Conservation (phyloP, 2,888 invertebrate genomes). For the Ormyrus labotus region DNA sequence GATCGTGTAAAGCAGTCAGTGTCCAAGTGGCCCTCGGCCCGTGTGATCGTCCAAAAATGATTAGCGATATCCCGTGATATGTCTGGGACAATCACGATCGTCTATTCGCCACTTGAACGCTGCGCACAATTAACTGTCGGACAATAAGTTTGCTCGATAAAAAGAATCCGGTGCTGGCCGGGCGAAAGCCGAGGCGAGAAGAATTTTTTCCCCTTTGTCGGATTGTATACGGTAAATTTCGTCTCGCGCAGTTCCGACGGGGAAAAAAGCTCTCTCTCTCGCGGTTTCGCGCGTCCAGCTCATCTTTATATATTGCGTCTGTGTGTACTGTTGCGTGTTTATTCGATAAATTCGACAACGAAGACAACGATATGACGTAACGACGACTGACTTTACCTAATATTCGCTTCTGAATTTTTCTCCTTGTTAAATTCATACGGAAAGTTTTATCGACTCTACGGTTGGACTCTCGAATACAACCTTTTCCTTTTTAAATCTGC, state of each 20-base stretch:
- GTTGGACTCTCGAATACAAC: slow-evolving; percentile 65
- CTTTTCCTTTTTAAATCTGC: slow-evolving; percentile 55
- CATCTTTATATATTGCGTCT: slow-evolving; percentile 3
- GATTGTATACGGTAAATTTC: slow-evolving; percentile 25
- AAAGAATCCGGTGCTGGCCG: slow-evolving; percentile 13
- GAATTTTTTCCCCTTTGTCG: not conserved
- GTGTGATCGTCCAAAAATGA: slow-evolving; percentile 30
- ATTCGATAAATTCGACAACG: slow-evolving; percentile 55
- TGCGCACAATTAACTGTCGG: slow-evolving; percentile 25
- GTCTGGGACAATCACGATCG: slow-evolving; percentile 34
- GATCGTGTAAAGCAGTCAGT: slow-evolving; percentile 14
- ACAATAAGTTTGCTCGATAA: not conserved
- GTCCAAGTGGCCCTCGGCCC: slow-evolving; percentile 8
- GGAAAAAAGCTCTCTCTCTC: not conserved
- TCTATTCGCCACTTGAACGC: slow-evolving; percentile 14
- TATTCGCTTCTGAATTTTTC: slow-evolving; percentile 35
- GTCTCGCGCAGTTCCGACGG: not conserved
- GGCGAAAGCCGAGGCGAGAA: slow-evolving; percentile 13
- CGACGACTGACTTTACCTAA: slow-evolving; percentile 45
- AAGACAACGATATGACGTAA: slow-evolving; percentile 60
- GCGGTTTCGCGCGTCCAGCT: slow-evolving; percentile 3
- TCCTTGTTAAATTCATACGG: slow-evolving; percentile 42
- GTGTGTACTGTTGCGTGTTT: slow-evolving; percentile 19
- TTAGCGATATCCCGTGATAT: slow-evolving; percentile 36
- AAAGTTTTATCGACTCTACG: slow-evolving; percentile 46